Evolutionary conservation across 2,797 vertebrate species (phyloP).

Genomic region (Halcyon badia): DNA sequence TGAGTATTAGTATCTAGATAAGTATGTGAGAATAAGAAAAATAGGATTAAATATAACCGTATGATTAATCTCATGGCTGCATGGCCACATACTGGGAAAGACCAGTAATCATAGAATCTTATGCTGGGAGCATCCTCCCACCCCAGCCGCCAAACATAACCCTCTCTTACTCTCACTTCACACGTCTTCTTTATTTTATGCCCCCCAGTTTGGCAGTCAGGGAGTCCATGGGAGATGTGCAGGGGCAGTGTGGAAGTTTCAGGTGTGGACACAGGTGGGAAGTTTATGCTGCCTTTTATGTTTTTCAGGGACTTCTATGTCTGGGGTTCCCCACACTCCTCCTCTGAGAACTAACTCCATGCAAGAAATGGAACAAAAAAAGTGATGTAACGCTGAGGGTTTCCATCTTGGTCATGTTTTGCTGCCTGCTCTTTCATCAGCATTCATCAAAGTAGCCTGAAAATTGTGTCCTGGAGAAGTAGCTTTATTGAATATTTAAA

Average conservation of each 20-base stretch:
- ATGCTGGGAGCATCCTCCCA: neutral
- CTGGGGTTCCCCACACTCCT: neutral
- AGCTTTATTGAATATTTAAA: neutral
- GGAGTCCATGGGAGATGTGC: neutral
- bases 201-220: neutral
- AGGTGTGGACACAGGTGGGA: neutral
- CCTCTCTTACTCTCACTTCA: neutral
- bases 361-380: neutral
- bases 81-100: neutral
- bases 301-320: neutral
- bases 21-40: neutral
- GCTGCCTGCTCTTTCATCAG: neutral
- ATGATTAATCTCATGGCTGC: neutral
- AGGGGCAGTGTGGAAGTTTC: neutral
- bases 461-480: neutral
- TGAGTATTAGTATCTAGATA: neutral
- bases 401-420: neutral
- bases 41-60: neutral
- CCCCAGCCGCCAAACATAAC: neutral
- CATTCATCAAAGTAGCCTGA: neutral
- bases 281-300: neutral
- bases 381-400: neutral
- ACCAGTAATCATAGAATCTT: neutral
- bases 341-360: neutral
- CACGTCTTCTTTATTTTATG: accelerated